Evolutionary conservation across 2,888 invertebrate genomes (phyloP).

Genomic region (Gasteruption jaculator): DNA sequence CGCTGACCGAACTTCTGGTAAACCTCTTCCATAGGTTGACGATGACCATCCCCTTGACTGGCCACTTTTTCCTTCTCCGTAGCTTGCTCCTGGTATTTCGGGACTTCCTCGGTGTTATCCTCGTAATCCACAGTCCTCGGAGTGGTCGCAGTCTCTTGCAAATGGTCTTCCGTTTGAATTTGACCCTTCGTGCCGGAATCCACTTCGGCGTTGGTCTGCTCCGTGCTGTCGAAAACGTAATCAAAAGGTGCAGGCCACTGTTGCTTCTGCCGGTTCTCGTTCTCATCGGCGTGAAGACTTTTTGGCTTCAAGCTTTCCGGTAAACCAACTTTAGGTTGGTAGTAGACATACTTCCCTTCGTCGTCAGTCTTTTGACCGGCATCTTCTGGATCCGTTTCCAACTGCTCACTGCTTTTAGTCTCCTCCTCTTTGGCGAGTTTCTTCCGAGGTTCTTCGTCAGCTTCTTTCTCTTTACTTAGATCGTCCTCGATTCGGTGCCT

Average conservation of each 20-base stretch:
- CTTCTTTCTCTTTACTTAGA: not conserved
- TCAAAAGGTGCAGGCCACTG: constrained; percentile 43
- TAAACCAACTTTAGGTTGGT: constrained; percentile 20
- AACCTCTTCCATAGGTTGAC: not conserved
- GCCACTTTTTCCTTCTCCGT: too few species aligned
- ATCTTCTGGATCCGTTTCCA: too few species aligned
- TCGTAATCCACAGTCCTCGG: too few species aligned
- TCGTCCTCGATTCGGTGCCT: too few species aligned
- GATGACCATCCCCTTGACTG: too few species aligned
- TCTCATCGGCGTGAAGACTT: constrained; percentile 33
- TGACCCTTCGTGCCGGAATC: not conserved
- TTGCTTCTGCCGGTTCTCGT: constrained; percentile 31
- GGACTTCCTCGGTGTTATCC: too few species aligned
- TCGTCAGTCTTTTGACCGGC: too few species aligned
- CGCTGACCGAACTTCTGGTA: too few species aligned
- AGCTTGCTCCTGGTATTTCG: too few species aligned
- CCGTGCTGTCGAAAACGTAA: constrained; percentile 33
- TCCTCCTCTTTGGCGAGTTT: constrained; percentile 17
- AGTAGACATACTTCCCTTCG: too few species aligned
- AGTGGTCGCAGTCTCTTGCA: too few species aligned
- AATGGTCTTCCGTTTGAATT: too few species aligned
- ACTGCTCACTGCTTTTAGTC: constrained; percentile 6
- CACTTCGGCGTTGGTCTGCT: constrained; percentile 22
- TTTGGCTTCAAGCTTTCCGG: constrained; percentile 23
- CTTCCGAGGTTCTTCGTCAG: constrained; percentile 7